A percentile compares a stretch with the other conserved stretches of the same genome.
These are phyloP conservation scores for Anarsia innoxiella DNA, from an alignment of 2,888 invertebrate genomes.

Conservation along the genomic window DNA sequence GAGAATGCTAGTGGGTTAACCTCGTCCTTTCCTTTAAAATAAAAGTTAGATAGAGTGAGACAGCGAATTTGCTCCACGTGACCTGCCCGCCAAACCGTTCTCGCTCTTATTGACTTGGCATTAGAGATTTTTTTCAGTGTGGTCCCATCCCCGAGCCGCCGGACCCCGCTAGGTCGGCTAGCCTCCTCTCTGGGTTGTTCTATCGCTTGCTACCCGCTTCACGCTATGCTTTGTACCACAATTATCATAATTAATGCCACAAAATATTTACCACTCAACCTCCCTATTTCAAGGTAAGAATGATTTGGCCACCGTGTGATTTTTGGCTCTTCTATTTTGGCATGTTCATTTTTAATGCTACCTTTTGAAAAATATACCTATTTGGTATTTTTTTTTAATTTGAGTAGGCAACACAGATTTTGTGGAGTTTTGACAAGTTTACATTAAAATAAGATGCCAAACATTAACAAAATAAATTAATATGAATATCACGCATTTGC, in stretches of 20 bases:
- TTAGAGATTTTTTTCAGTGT: conserved; percentile 76
- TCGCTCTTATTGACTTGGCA: conserved; percentile 70
- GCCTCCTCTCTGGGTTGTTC: conserved; percentile 73
- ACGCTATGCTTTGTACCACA: conserved; percentile 50
- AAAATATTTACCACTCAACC: too few relatives aligned
- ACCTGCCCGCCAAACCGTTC: conserved; percentile 60
- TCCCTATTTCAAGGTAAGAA: conserved; percentile 20
- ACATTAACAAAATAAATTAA: too few relatives aligned
- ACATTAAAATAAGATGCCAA: too few relatives aligned
- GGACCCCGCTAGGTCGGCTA: conserved; percentile 68
- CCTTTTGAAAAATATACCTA: too few relatives aligned
- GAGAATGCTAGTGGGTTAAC: conserved; percentile 71
- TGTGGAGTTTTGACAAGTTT: too few relatives aligned
- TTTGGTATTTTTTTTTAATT: too few relatives aligned
- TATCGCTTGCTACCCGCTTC: conserved; percentile 61
- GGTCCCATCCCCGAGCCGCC: conserved; percentile 75
- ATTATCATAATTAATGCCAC: too few relatives aligned
- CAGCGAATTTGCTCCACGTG: conserved; percentile 25
- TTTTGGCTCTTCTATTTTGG: conserved; percentile 10
- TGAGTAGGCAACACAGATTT: too few relatives aligned
- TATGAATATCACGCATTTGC: too few relatives aligned
- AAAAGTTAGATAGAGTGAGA: conserved; percentile 17
- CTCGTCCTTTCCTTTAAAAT: conserved; percentile 31
- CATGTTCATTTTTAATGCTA: conserved; percentile 18
- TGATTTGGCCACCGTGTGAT: conserved; percentile 8